Evolutionary conservation across 2,888 invertebrate species (phyloP), one percentile per base, ranked within the genome.

Genomic region (Penaeus monodon): DNA sequence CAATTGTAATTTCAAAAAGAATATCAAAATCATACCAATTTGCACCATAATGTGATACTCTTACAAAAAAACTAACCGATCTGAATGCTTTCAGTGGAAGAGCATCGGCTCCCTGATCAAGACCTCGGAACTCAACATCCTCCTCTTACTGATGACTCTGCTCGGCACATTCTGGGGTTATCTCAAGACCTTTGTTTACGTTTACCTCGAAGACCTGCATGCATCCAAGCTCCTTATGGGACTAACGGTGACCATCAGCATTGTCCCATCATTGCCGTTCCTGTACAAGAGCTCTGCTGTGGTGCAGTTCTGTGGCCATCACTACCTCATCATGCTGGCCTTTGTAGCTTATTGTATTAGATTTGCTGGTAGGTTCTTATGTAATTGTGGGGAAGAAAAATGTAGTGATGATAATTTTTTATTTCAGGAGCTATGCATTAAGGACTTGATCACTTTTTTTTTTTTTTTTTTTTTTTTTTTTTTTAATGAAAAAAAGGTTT

Each of bases 231-330:
- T 94, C n/a, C 92, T 94, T 74, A 94, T 95, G 88, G 96, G 95
- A 0, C 92, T 96, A 79, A 94, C 95, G 38, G 91, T 95, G 92
- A 95, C 95, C 4, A 93, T 94, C 24, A 95, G 95, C 79, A 95
- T 96, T 10, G 91, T 96, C 88, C 95, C 95, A 0, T 95, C 96
- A 2, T 93, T 95, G 76, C 94, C 95, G 10, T 95, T 95, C 91
- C 93, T 97, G 63, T 95, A 95, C 93, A 95, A 95, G 93, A 96
- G 97, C 3, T 97, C 97, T 91, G 94, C 94, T 90, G 94, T 97
- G 65, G 96, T 97, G 65, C 96, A 97, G 93, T 96, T 95, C 92
- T 95, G 97, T 90, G 96, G 96, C 22, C 95, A 96, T 92, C 96
- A 96, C 90, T 96, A 97, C 92, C 94, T 97, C 84, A 94, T 97